Evolutionary conservation across 2,888 invertebrate genomes (phyloP).

Genomic region (Panorpa germanica): DNA sequence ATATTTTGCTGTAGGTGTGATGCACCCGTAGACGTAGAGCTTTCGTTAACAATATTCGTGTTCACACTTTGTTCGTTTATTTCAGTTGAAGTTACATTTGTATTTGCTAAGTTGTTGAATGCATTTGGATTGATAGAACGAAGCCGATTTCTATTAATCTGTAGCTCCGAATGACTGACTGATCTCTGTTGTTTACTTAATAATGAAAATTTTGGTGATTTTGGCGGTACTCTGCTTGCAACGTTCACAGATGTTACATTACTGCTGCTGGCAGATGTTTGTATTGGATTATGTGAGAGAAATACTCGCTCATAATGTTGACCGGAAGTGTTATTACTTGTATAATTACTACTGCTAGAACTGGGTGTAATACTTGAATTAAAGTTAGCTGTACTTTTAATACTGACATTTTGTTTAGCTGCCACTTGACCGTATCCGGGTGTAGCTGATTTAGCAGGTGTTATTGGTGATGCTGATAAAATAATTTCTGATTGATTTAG

Average conservation of each 20-base stretch:
- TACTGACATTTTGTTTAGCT: no score
- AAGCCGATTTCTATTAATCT: slow-evolving; percentile 8
- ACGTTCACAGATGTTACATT: slow-evolving; percentile 7
- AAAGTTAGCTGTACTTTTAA: no score
- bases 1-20: no score
- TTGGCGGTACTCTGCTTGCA: slow-evolving; percentile 3
- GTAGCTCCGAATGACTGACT: slow-evolving; percentile 5
- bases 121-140: no score
- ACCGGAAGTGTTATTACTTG: slow-evolving; percentile 8
- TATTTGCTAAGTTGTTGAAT: slow-evolving; percentile 2
- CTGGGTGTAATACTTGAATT: no score
- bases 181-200: slow-evolving; percentile 1
- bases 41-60: no score
- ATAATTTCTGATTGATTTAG: no score
- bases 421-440: no score
- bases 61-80: neutral
- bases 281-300: slow-evolving; percentile 19
- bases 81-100: neutral
- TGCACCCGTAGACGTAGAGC: no score
- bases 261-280: slow-evolving; percentile 8
- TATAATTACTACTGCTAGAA: no score
- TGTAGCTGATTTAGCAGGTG: no score
- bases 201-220: neutral
- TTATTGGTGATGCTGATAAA: no score
- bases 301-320: slow-evolving; percentile 23